Conservation (phyloP, 2,888 invertebrate genomes). For the Drosophila nigritarsus region DNA sequence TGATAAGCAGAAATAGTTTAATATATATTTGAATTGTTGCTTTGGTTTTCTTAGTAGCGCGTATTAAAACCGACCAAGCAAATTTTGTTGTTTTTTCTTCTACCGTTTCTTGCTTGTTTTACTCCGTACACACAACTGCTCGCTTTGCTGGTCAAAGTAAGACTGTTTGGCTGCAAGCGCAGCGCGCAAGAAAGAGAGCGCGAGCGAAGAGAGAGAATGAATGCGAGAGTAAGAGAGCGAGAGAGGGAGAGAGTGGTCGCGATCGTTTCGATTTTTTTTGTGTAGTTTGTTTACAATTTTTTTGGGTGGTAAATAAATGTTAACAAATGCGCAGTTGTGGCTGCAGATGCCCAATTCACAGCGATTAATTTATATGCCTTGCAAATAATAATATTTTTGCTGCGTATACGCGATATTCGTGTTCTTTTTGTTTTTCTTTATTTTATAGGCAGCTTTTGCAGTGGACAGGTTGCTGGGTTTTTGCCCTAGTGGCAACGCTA, state of each 20-base stretch:
- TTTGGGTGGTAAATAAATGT: slow-evolving; percentile 34
- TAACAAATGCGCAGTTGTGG: slow-evolving; percentile 36
- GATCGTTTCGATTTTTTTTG: slow-evolving; percentile 15
- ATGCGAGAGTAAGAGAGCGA: neutral
- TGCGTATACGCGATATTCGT: slow-evolving; percentile 20
- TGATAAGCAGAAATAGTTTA: slow-evolving; percentile 6
- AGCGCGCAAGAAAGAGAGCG: neutral
- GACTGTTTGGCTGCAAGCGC: slow-evolving; percentile 2
- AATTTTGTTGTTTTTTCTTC: slow-evolving; percentile 19
- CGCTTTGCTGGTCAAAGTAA: neutral
- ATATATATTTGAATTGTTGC: slow-evolving; percentile 3
- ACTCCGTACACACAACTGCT: slow-evolving; percentile 24
- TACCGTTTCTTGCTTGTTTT: neutral
- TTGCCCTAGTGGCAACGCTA: slow-evolving; percentile 22
- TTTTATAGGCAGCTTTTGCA: slow-evolving; percentile 7
- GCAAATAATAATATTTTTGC: slow-evolving; percentile 6
- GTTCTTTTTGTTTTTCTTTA: neutral
- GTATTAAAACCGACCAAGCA: slow-evolving; percentile 7
- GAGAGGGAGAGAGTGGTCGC: neutral
- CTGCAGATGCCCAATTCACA: neutral
- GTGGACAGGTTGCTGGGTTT: neutral
- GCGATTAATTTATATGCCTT: slow-evolving; percentile 11
- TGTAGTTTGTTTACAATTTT: slow-evolving; percentile 33
- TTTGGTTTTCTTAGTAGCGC: slow-evolving; percentile 15
- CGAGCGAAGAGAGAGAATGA: neutral